Evolutionary conservation across 2,797 vertebrate genomes (phyloP), one percentile per base, ranked within the genome.

Genomic region (Xyrichtys novacula): DNA sequence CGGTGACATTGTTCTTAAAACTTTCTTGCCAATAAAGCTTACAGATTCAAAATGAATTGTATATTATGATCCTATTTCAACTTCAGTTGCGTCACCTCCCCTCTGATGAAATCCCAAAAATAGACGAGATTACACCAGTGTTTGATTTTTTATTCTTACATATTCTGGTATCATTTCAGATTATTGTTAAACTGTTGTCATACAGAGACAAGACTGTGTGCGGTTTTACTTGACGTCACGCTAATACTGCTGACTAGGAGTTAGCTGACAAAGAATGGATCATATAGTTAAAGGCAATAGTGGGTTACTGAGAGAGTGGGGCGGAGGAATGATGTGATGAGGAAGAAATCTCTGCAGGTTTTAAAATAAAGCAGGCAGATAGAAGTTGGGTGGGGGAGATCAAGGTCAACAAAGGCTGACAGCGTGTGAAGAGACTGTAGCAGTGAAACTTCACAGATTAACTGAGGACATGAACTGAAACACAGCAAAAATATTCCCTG

Each of bases 261-360:
- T 15, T 60, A 7, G 5, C 28, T 25, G 44, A 46, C 14, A 64
- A 52, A 36, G 19, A 40, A 10, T 28, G 7, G 65, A 62, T 42
- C 61, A 34, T 1, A 60, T 16, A n/a, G n/a, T 16, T 34, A 61
- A 62, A 64, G 46, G 54, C 54, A 81, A 28, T 80, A 47, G n/a
- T 53, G 48, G 46, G 42, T 64, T 70, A 68, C 12, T 10, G 12
- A 47, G 64, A 48, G 58, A 50, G 19, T 29, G 36, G 39, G 54
- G 34, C 53, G 64, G 15, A 34, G 32, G 49, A 71, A 26, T 3
- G 1, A 8, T 5, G 50, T 9, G 52, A 60, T 3, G 7, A 44
- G 23, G 54, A 52, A 66, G 36, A 7, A 23, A 40, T 4, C 20
- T 32, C 38, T 60, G 23, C 7, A 56, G 28, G 50, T 31, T 25